Evolutionary conservation across 1,140 invertebrate species (phyloP), one percentile per base, ranked within the genome.

Genomic region (Drosophila athabasca): DNA sequence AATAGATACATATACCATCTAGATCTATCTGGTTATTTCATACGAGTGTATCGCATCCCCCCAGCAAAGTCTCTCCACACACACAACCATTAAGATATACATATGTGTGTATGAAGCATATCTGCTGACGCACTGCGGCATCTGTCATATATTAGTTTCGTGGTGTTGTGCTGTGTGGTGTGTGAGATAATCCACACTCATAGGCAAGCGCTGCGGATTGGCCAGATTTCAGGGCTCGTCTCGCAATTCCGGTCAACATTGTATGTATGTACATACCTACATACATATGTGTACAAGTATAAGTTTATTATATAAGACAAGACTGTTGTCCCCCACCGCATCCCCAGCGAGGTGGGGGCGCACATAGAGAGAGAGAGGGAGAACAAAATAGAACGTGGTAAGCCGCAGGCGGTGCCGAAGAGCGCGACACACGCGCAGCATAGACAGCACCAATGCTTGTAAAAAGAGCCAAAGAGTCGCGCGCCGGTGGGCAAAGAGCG

Each of bases 221-320:
- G 81, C 58, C 46, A 76, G 64, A 66, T 81, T 87, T 81, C 82
- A 81, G 81, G 81, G 81, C 81, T 85, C 81, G 81, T 85, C 54
- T 60, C 54, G 41, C 35, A 44, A 35, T 51, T 5, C 35, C 43
- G 48, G 45, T 54, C 64, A 65, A 62, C 46, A 19, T n/a, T n/a
- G n/a, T 19, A 19, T 1, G 1, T 19, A 19, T 1, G 1, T 19
- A 19, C 17, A 19, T 19, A 1, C 17, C 0, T 19, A 19, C 17
- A 19, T 19, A 19, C 17, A 26, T n/a, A 45, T 6, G 8, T 71
- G 52, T 29, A 44, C 48, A 19, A 29, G 13, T 39, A 35, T 26
- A 22, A 22, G 24, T 13, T 11, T 13, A 45, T 65, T 69, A 69
- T 73, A 45, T 73, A 58, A 51, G 35, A 54, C 45, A 43, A 58